Evolutionary conservation across 2,797 vertebrate species (phyloP), one percentile per base, ranked within the genome.

Genomic region (Parauchenoglanis ngamensis): DNA sequence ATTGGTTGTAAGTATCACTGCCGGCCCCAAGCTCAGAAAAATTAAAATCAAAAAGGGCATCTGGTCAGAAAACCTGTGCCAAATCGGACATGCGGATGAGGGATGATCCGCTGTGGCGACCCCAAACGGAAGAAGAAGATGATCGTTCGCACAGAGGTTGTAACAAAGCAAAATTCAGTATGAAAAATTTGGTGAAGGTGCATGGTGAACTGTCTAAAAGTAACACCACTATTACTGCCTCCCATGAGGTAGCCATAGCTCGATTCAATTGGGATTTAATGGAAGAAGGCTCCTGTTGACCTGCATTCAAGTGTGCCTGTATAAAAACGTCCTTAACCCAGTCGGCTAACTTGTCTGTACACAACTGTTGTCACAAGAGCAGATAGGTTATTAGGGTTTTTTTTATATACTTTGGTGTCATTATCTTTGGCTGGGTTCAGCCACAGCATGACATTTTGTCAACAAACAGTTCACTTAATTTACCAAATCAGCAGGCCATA

Each of bases 171-270:
- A 61, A 44, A 80, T 44, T 59, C 31, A 25, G 0, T 19, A 67
- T 82, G 40, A 65, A 28, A 65, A 49, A 82, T 82, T 7, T 67
- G 25, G 44, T 82, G 11, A 80, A 80, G 57, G 56, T 23, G 28
- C 3, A 79, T 59, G 31, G 54, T 59, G 4, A 79, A 59, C 17
- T 59, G 40, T 81, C 23, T 17, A 44, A 63, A 44, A 44, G 2
- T 19, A 65, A 28, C 57, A 49, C 25, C 19, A n/a, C 3, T 15
- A 19, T 67, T 49, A 12, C 61, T 19, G 44, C 44, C 46, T 44
- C 59, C 13, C 15, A 28, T 65, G 23, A 7, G 40, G 25, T 46
- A 46, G 59, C 40, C 25, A n/a, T n/a, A 46, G 23, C 31, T 40
- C 25, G 10, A 28, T 79, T 79, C 35, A 28, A 13, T 21, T 79